Evolutionary conservation across 2,113 vertebrate species (phyloP).

Genomic region (Callorhinus ursinus): DNA sequence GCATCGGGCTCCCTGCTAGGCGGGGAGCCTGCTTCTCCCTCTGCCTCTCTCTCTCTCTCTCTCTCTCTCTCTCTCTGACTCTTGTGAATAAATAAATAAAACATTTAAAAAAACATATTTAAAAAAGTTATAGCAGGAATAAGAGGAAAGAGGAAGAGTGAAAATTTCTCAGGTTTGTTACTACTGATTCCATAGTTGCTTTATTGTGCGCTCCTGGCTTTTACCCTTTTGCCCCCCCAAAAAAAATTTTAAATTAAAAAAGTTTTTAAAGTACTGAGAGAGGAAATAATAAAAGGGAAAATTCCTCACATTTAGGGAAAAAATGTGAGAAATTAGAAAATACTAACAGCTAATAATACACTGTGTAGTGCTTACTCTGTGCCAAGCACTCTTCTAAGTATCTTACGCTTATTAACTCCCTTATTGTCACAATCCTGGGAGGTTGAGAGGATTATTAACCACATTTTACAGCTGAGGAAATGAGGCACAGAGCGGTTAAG

Average conservation of each 20-base stretch:
- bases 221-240: neutral
- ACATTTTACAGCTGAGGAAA: neutral
- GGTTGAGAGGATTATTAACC: neutral
- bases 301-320: neutral
- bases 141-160: neutral
- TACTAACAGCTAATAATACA: neutral
- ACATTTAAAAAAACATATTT: too few relatives aligned
- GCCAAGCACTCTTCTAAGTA: neutral
- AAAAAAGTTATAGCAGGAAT: neutral
- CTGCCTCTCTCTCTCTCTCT: too few relatives aligned
- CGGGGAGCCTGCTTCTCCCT: too few relatives aligned
- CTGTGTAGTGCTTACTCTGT: neutral
- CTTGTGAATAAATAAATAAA: too few relatives aligned
- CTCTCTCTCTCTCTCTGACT: too few relatives aligned
- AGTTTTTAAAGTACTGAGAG: neutral
- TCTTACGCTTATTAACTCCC: neutral
- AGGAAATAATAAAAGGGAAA: neutral
- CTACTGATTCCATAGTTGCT: neutral
- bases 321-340: neutral
- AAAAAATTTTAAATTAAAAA: neutral
- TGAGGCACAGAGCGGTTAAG: conserved; percentile 12
- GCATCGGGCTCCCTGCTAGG: too few relatives aligned
- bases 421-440: neutral
- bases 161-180: neutral
- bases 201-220: neutral